phyloP scores from a whole-genome alignment of 1,140 invertebrate genomes.

The Chrysomallon squamiferum region DNA sequence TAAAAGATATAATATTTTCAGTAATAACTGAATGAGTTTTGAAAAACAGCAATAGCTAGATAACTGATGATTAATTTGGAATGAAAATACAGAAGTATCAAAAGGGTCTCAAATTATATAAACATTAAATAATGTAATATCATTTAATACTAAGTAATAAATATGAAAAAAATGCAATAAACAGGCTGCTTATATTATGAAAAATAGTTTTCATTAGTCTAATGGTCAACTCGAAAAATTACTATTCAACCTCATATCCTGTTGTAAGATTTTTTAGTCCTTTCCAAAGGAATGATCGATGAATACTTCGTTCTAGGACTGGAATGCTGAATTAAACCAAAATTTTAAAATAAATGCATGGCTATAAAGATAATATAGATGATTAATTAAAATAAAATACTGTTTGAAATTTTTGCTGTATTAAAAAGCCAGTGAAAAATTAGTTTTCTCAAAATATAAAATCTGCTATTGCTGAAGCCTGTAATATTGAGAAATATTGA shows the following conservation, averaged over 20 bases:
- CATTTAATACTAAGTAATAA: conserved; percentile 14
- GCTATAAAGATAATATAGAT: no score
- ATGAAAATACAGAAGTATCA: background rate
- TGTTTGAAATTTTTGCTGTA: no score
- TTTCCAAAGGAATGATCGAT: conserved; percentile 71
- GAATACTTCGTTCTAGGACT: conserved; percentile 40
- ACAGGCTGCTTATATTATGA: no score
- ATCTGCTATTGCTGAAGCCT: no score
- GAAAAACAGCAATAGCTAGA: background rate
- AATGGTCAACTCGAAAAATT: no score
- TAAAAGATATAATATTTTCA: conserved; percentile 2
- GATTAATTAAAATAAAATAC: no score
- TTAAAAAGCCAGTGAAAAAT: no score
- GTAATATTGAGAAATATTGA: no score
- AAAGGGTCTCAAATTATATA: background rate
- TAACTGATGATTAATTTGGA: background rate
- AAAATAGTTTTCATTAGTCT: no score
- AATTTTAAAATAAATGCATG: conserved; percentile 12
- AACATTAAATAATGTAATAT: background rate
- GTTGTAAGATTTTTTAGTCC: conserved; percentile 73
- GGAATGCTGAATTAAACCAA: conserved; percentile 29
- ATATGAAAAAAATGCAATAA: background rate
- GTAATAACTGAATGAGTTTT: background rate
- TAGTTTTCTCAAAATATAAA: no score
- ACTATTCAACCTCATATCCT: conserved; percentile 71